Percentiles rank a stretch among this genome's conserved stretches.
phyloP scores from a whole-genome alignment of 2,797 vertebrate species.

The Amniataba percoides region DNA sequence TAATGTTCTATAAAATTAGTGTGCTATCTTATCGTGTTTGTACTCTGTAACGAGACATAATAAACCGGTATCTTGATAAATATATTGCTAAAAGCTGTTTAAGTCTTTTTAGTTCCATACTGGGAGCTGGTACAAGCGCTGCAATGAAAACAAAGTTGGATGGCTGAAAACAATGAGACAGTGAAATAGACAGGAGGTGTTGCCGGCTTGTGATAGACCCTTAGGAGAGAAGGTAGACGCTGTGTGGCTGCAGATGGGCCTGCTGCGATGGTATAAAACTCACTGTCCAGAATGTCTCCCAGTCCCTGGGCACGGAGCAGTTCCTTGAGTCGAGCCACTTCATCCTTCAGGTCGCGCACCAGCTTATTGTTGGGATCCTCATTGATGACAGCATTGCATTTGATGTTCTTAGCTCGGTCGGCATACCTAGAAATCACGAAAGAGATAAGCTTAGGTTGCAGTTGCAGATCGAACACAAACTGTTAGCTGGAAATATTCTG shows the following conservation, averaged over 20 bases:
- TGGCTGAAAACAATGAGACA: constrained; percentile 45
- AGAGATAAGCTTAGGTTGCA: not conserved
- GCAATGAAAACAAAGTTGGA: constrained; percentile 45
- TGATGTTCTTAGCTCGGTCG: constrained; percentile 98
- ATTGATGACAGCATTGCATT: constrained; percentile 99
- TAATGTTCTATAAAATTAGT: not conserved
- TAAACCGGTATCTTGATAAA: constrained; percentile 16
- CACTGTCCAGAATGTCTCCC: constrained; percentile 98
- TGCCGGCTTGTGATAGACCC: constrained; percentile 37
- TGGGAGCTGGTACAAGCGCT: constrained; percentile 22
- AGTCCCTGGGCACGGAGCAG: constrained; percentile 96
- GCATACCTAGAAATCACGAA: constrained; percentile 88
- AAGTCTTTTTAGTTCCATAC: constrained; percentile 25
- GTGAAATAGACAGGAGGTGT: constrained; percentile 46
- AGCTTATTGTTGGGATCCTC: constrained; percentile 98
- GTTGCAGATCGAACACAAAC: not conserved
- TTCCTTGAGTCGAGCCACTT: constrained; percentile 95
- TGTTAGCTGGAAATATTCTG: not conserved
- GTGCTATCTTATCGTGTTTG: not conserved
- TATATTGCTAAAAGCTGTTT: not conserved
- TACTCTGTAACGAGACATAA: constrained; percentile 11
- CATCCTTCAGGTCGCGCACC: constrained; percentile 97
- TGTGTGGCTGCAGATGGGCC: constrained; percentile 33
- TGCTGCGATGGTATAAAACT: constrained; percentile 79
- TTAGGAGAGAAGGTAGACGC: constrained; percentile 42